These are phyloP conservation scores for Melanotaenia pygmaea DNA, from an alignment of 2,797 vertebrate genomes.

Conservation along the genomic window DNA sequence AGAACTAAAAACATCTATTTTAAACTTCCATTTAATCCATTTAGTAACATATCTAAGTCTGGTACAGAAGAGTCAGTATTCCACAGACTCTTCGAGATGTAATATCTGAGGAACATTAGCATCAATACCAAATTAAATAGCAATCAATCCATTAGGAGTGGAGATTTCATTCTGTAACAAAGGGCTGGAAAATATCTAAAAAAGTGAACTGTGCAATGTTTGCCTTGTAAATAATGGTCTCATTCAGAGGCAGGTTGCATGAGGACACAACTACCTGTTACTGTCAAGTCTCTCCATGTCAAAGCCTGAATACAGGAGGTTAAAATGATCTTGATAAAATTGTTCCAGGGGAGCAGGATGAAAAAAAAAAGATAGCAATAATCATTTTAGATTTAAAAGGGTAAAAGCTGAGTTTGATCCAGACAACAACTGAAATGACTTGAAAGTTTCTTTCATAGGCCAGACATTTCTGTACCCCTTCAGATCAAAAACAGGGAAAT, in stretches of 20 bases:
- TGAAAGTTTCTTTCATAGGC: slow-evolving; percentile 5
- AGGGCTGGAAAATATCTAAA: background rate
- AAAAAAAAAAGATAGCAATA: background rate
- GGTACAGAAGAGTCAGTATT: too few species aligned
- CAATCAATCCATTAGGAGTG: too few species aligned
- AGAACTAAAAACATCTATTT: too few species aligned
- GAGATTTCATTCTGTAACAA: background rate
- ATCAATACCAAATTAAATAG: too few species aligned
- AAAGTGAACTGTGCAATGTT: background rate
- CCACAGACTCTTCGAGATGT: too few species aligned
- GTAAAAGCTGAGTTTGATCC: background rate
- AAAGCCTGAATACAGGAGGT: background rate
- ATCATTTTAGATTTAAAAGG: background rate
- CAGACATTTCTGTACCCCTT: slow-evolving; percentile 2
- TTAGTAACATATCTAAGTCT: too few species aligned
- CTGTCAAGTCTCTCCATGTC: background rate
- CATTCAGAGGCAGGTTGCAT: background rate
- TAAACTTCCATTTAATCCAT: too few species aligned
- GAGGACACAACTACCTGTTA: background rate
- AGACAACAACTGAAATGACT: background rate
- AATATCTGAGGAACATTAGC: too few species aligned
- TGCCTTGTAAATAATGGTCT: background rate
- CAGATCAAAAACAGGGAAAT: slow-evolving; percentile 9
- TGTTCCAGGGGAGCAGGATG: background rate
- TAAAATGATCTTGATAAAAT: background rate